Evolutionary conservation across 2,113 vertebrate species (phyloP), one percentile per base, ranked within the genome.

Genomic region (Hippocampus abdominalis): DNA sequence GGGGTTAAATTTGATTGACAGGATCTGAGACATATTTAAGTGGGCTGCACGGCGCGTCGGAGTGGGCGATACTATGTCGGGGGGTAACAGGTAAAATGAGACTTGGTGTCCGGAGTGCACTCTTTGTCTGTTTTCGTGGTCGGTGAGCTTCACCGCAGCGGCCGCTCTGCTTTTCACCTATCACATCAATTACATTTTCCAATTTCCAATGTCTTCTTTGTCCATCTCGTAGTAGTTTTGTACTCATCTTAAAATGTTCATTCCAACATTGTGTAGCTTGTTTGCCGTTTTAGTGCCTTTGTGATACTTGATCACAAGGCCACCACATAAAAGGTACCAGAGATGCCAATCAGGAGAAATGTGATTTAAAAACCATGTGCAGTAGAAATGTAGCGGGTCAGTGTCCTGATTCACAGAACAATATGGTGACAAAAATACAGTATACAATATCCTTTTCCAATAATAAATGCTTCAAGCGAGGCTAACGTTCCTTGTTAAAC

Each of bases 141-240:
- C 81, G 78, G 67, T 84, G 77, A 87, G 85, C 84, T 84, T 85
- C 83, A 90, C 88, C 87, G 75, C 83, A 77, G 87, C 87, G 88
- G 89, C 88, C 84, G 85, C 71, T 16, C 77, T 72, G 66, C 81
- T 77, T 88, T 80, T 84, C 76, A 84, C n/a, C 78, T 57, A 75
- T 80, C 21, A 70, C 79, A 74, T 81, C 82, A 82, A 73, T 84
- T 81, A 69, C 83, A 72, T 68, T 88, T 85, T 87, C 78, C 83
- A 84, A 74, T 42, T 59, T 70, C 71, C 65, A 57, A 3, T 57
- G 23, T 64, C 21, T 11, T n/a, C 61, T 42, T 39, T 6, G 54
- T 57, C 54, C 54, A 57, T 25, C 9, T 27, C 4, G 6, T 49
- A 23, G 11, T 25, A 3, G 54, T 57, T 57, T 25, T 27, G 3